Evolutionary conservation across 2,888 invertebrate species (phyloP).

Genomic region (Tillus elongatus): DNA sequence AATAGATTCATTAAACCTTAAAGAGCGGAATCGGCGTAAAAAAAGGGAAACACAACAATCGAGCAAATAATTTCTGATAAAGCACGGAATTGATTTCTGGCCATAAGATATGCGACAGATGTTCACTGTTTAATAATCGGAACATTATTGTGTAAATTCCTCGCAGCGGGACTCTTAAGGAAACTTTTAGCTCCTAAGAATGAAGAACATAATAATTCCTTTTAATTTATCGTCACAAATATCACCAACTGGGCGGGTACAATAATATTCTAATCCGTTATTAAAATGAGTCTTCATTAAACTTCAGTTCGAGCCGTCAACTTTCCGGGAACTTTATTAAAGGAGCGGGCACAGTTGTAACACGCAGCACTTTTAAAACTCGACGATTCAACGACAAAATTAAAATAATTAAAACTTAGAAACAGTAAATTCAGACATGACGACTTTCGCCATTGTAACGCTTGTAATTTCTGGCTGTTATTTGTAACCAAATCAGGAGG

Average conservation of each 20-base stretch:
- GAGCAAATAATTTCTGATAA: too few species aligned
- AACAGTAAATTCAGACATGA: background rate
- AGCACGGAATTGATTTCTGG: too few species aligned
- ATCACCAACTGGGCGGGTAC: slow-evolving; percentile 19
- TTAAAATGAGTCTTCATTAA: slow-evolving; percentile 32
- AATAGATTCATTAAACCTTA: too few species aligned
- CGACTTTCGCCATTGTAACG: background rate
- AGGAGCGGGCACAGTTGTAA: slow-evolving; percentile 10
- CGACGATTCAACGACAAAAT: slow-evolving; percentile 6
- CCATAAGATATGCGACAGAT: too few species aligned
- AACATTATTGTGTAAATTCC: slow-evolving; percentile 4
- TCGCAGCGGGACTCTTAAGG: too few species aligned
- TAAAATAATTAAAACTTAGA: slow-evolving; percentile 9
- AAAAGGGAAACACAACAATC: too few species aligned
- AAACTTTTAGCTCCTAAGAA: too few species aligned
- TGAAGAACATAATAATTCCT: background rate
- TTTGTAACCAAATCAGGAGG: slow-evolving; percentile 1
- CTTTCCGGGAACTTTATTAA: slow-evolving; percentile 10
- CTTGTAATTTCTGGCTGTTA: background rate
- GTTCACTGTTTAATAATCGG: slow-evolving; percentile 6
- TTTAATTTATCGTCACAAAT: slow-evolving; percentile 11
- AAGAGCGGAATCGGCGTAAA: too few species aligned
- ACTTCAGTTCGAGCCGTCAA: slow-evolving; percentile 12
- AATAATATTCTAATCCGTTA: slow-evolving; percentile 30
- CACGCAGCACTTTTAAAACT: slow-evolving; percentile 7